These are phyloP conservation scores for Maniola jurtina DNA, from an alignment of 1,140 invertebrate species.

Conservation along the genomic window DNA sequence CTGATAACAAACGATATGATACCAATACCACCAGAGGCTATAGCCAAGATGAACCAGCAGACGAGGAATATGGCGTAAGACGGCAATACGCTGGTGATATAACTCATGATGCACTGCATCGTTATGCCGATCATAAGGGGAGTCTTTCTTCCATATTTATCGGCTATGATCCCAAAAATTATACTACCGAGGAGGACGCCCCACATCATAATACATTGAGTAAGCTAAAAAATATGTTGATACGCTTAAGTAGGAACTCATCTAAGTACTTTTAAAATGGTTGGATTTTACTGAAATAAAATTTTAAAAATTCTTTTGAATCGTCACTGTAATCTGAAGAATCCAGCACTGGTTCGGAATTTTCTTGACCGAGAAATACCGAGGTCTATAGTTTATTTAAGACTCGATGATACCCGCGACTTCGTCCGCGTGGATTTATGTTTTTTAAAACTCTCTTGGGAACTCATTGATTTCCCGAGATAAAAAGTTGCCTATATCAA, in stretches of 20 bases:
- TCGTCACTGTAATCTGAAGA: too few species aligned
- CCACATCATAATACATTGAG: slow-evolving; percentile 86
- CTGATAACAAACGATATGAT: slow-evolving; percentile 72
- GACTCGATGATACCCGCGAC: too few species aligned
- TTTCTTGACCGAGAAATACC: too few species aligned
- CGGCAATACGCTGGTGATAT: slow-evolving; percentile 81
- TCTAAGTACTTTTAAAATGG: too few species aligned
- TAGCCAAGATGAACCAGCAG: slow-evolving; percentile 83
- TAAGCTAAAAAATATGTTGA: slow-evolving; percentile 75
- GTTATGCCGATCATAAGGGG: slow-evolving; percentile 82
- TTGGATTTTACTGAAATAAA: too few species aligned
- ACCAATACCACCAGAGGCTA: slow-evolving; percentile 81
- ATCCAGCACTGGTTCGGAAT: too few species aligned
- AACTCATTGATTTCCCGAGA: too few species aligned
- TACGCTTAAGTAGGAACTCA: not conserved
- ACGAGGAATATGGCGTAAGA: slow-evolving; percentile 84
- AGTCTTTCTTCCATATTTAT: slow-evolving; percentile 81
- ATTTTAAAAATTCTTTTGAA: too few species aligned
- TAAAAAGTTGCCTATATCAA: too few species aligned
- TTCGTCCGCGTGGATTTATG: too few species aligned
- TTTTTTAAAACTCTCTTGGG: too few species aligned
- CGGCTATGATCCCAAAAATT: slow-evolving; percentile 84
- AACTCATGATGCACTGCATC: slow-evolving; percentile 81
- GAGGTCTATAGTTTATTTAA: too few species aligned
- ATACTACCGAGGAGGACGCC: slow-evolving; percentile 85